Evolutionary conservation across 1,140 invertebrate species (phyloP).

Genomic region (Pogonomyrmex californicus): DNA sequence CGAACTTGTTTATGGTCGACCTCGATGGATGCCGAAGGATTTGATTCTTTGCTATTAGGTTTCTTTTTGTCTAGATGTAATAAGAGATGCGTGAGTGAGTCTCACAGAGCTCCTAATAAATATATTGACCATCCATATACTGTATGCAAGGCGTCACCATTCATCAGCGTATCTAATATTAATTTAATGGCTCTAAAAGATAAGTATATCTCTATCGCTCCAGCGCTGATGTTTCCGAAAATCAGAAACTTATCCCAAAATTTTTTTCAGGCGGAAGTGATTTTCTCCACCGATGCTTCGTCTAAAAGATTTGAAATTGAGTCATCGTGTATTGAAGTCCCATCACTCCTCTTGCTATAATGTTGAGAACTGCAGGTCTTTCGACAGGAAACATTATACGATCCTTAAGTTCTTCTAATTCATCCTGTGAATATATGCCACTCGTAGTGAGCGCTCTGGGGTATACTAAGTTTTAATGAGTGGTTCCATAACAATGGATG

Average conservation of each 20-base stretch:
- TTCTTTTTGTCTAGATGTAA: not conserved
- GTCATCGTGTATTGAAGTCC: not conserved
- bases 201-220: not conserved
- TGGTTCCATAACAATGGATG: not conserved
- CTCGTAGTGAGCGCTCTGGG: not conserved
- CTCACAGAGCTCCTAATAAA: not conserved
- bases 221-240: not conserved
- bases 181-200: not conserved
- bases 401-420: not conserved
- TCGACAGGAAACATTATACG: slow-evolving; percentile 37
- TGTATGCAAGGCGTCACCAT: not conserved
- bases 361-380: not conserved
- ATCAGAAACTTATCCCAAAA: not conserved
- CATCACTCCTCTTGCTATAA: not conserved
- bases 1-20: no score
- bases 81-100: not conserved
- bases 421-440: not conserved
- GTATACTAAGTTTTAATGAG: not conserved
- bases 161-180: not conserved
- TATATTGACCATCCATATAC: not conserved
- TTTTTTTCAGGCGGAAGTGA: not conserved
- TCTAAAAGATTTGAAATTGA: not conserved
- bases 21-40: no score
- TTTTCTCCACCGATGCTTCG: not conserved
- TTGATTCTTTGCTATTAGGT: not conserved